Evolutionary conservation across 2,888 invertebrate species (phyloP).

Genomic region (Phengaris alcon): DNA sequence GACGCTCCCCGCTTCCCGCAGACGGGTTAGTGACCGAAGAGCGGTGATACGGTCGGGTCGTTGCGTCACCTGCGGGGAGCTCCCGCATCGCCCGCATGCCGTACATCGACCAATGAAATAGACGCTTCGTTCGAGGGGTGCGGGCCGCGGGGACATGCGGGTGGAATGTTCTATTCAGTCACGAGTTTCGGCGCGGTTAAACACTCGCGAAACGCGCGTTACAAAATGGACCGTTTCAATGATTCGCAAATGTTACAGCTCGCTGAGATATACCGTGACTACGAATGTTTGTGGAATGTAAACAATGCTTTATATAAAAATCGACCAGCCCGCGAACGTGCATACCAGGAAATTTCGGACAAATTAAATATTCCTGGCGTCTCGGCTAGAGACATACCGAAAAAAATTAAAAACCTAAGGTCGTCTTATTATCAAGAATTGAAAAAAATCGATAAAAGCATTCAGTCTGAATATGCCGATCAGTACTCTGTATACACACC

Average conservation of each 20-base stretch:
- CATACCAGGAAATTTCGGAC: slow-evolving; percentile 39
- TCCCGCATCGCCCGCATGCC: neutral
- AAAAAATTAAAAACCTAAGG: slow-evolving; percentile 42
- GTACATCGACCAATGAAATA: neutral
- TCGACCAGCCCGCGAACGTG: slow-evolving; percentile 18
- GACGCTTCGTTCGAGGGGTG: neutral
- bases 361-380: slow-evolving; percentile 40
- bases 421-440: slow-evolving; percentile 43
- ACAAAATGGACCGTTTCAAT: slow-evolving; percentile 37
- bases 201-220: neutral
- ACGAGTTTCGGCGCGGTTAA: neutral
- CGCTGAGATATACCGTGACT: slow-evolving; percentile 38
- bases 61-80: neutral
- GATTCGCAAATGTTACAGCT: slow-evolving; percentile 40
- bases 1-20: no score
- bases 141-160: neutral
- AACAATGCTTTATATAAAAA: slow-evolving; percentile 33
- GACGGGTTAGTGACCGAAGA: neutral
- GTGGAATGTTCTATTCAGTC: neutral
- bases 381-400: slow-evolving; percentile 38
- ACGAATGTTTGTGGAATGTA: slow-evolving; percentile 40
- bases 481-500: slow-evolving; percentile 15
- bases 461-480: neutral
- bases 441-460: slow-evolving; percentile 32
- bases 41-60: neutral